Evolutionary conservation across 2,888 invertebrate genomes (phyloP).

Genomic region (Cryptocephalus primarius): DNA sequence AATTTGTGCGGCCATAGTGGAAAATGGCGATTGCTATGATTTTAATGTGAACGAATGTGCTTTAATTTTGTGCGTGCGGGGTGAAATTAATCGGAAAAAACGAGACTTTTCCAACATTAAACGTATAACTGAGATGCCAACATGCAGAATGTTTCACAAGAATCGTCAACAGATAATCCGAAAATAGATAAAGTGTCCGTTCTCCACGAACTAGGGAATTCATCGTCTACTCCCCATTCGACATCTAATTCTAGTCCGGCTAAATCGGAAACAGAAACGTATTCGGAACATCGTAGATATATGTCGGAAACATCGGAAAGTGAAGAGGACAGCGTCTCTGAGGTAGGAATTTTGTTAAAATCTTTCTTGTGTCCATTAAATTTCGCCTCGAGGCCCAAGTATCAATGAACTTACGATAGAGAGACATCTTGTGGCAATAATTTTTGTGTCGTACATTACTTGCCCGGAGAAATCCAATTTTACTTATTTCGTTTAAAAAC

Average conservation of each 20-base stretch:
- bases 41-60: constrained; percentile 52
- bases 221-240: constrained; percentile 74
- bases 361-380: constrained; percentile 23
- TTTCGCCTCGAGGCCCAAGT: constrained; percentile 34
- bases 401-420: constrained; percentile 47
- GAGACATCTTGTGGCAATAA: constrained; percentile 52
- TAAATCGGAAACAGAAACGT: constrained; percentile 79
- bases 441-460: constrained; percentile 18
- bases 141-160: constrained; percentile 87
- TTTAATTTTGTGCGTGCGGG: constrained; percentile 30
- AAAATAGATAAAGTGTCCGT: constrained; percentile 71
- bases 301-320: constrained; percentile 92
- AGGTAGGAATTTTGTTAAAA: constrained; percentile 54
- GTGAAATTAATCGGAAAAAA: constrained; percentile 27
- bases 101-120: constrained; percentile 38
- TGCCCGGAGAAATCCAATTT: constrained; percentile 17
- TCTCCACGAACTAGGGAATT: constrained; percentile 57
- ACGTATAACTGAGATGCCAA: constrained; percentile 57
- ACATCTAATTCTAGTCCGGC: constrained; percentile 67
- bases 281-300: constrained; percentile 76
- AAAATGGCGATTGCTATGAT: constrained; percentile 56
- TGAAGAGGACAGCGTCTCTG: constrained; percentile 92
- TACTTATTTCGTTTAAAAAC: constrained; percentile 4
- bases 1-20: constrained; percentile 54
- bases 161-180: constrained; percentile 63